Conservation (phyloP, 1,140 invertebrate genomes). For the Kradibia gibbosae region DNA sequence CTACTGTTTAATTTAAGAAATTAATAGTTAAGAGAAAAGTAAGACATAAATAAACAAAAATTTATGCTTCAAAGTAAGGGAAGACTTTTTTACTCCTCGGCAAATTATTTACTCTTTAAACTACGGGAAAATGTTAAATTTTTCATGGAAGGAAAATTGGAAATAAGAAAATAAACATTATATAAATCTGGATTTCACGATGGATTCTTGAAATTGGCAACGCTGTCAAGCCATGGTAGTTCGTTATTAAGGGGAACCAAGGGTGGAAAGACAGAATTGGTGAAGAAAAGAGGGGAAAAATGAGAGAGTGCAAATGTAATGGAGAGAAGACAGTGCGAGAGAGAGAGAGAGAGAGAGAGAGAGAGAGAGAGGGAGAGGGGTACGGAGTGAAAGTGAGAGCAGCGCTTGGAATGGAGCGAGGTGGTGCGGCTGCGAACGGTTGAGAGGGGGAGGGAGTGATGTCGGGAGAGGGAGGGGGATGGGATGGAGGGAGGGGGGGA, state of each 20-base stretch:
- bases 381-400: slow-evolving; percentile 8
- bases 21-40: slow-evolving; percentile 39
- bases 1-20: slow-evolving; percentile 39
- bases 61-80: slow-evolving; percentile 20
- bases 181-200: slow-evolving; percentile 51
- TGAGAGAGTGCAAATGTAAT: slow-evolving; percentile 38
- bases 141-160: slow-evolving; percentile 38
- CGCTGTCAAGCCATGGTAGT: slow-evolving; percentile 28
- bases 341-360: background rate
- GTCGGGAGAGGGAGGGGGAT: background rate
- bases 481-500: slow-evolving; percentile 58
- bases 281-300: slow-evolving; percentile 40
- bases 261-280: slow-evolving; percentile 15
- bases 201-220: slow-evolving; percentile 51
- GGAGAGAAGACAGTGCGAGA: background rate
- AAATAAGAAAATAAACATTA: slow-evolving; percentile 47
- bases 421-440: background rate
- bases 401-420: background rate
- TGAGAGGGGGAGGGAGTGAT: background rate
- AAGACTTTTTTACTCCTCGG: background rate
- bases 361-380: slow-evolving; percentile 10
- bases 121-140: slow-evolving; percentile 23
- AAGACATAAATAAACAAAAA: slow-evolving; percentile 27
- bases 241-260: slow-evolving; percentile 44
- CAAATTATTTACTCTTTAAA: slow-evolving; percentile 41